These are phyloP conservation scores for Micronycteris hirsuta DNA, from an alignment of 2,113 vertebrate genomes.

Conservation along the genomic window DNA sequence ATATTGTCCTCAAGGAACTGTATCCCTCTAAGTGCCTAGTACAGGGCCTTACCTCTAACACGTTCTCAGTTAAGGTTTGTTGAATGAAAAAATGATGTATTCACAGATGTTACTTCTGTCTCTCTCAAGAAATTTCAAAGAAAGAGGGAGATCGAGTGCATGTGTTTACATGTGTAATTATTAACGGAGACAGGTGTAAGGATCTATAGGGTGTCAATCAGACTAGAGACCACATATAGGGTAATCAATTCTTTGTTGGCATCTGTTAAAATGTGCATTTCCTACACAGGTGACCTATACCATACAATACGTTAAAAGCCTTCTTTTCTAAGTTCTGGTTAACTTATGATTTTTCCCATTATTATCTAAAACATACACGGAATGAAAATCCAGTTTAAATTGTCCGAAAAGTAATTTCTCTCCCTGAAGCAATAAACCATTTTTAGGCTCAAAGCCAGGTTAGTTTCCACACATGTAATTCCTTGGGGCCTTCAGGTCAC, in stretches of 20 bases:
- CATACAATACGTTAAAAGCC: conserved; percentile 25
- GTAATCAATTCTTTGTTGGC: not conserved
- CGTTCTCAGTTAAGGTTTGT: not conserved
- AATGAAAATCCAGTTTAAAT: conserved; percentile 71
- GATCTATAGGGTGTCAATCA: not conserved
- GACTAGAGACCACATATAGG: not conserved
- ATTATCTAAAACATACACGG: conserved; percentile 56
- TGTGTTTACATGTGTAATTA: not conserved
- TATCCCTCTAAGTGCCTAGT: not conserved
- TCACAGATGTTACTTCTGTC: not conserved
- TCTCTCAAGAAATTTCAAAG: not conserved
- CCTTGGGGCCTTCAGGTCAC: conserved; percentile 50
- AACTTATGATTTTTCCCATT: conserved; percentile 34
- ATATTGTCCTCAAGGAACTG: not conserved
- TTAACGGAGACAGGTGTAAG: not conserved
- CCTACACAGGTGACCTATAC: not conserved
- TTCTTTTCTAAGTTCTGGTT: conserved; percentile 44
- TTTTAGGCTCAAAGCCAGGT: conserved; percentile 49
- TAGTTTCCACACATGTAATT: conserved; percentile 59
- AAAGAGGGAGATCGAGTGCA: not conserved
- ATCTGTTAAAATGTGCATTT: conserved; percentile 26
- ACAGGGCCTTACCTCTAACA: not conserved
- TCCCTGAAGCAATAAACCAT: conserved; percentile 74
- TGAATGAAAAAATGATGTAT: not conserved
- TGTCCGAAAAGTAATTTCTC: conserved; percentile 75